Percentiles rank a stretch among this genome's conserved stretches.
phyloP scores from a whole-genome alignment of 2,797 vertebrate species.

The Rhabdophis nuchalis region DNA sequence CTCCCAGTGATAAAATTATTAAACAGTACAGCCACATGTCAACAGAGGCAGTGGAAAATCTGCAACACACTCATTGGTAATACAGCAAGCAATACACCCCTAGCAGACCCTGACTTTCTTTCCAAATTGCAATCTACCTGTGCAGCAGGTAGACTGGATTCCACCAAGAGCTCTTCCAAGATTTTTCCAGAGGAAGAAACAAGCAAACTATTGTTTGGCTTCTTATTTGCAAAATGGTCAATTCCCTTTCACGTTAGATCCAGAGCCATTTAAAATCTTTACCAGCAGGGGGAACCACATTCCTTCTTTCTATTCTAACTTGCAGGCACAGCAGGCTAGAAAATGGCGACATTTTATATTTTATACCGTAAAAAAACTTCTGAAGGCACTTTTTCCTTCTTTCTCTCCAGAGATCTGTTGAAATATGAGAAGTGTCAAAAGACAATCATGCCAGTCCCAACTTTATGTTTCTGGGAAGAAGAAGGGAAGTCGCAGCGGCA shows the following conservation, averaged over 20 bases:
- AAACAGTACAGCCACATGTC: background rate
- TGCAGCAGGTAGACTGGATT: background rate
- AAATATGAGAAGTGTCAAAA: fast-evolving
- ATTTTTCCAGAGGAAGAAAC: background rate
- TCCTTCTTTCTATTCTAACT: background rate
- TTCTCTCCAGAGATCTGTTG: background rate
- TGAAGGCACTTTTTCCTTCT: background rate
- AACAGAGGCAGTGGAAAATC: background rate
- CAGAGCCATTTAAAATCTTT: fast-evolving
- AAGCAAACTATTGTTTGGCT: background rate
- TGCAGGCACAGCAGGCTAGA: background rate
- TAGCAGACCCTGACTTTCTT: background rate
- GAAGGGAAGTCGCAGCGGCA: background rate
- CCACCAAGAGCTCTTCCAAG: background rate
- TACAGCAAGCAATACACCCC: background rate
- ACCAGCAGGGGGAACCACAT: constrained; percentile 53
- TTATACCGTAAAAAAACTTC: background rate
- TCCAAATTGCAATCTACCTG: background rate
- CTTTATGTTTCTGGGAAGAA: background rate
- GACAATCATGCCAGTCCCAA: background rate
- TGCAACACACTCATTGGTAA: background rate
- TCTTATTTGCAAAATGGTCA: background rate
- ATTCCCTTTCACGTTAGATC: background rate
- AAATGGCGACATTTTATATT: constrained; percentile 1
- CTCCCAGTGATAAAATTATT: background rate